These are phyloP conservation scores for Trididemnum nubilum DNA, from an alignment of 23 tunicate species.

Conservation along the genomic window DNA sequence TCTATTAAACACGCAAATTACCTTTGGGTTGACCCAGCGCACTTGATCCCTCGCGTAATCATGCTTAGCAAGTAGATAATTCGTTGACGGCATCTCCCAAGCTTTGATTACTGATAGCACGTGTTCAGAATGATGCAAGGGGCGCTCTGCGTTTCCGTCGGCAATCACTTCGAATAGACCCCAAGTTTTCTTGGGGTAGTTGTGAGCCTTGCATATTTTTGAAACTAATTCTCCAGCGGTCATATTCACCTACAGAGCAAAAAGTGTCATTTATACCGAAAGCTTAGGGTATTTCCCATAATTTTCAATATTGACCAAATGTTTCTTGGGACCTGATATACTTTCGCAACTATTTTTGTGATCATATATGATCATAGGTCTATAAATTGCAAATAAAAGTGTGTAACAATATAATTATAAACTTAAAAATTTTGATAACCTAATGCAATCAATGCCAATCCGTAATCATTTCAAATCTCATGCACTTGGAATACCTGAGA, in stretches of 20 bases:
- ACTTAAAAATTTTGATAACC: no score
- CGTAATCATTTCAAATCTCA: no score
- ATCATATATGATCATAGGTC: no score
- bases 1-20: background rate
- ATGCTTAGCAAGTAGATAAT: slow-evolving; percentile 68
- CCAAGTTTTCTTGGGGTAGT: slow-evolving; percentile 55
- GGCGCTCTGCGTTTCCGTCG: slow-evolving; percentile 76
- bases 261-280: no score
- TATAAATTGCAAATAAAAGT: no score
- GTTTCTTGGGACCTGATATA: background rate
- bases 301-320: background rate
- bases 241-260: slow-evolving; percentile 74
- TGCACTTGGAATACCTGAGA: no score
- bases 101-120: slow-evolving; percentile 82
- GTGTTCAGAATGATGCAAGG: slow-evolving; percentile 73
- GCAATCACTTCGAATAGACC: slow-evolving; percentile 71
- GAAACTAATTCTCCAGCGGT: slow-evolving; percentile 61
- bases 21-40: slow-evolving; percentile 53
- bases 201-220: slow-evolving; percentile 56
- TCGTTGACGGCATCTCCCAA: slow-evolving; percentile 86
- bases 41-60: slow-evolving; percentile 78
- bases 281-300: background rate
- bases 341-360: no score
- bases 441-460: no score
- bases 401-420: no score